Evolutionary conservation across 37 sponge, comb jelly and placozoan species (phyloP), one percentile per base, ranked within the genome.

Genomic region (Petrosia ficiformis): DNA sequence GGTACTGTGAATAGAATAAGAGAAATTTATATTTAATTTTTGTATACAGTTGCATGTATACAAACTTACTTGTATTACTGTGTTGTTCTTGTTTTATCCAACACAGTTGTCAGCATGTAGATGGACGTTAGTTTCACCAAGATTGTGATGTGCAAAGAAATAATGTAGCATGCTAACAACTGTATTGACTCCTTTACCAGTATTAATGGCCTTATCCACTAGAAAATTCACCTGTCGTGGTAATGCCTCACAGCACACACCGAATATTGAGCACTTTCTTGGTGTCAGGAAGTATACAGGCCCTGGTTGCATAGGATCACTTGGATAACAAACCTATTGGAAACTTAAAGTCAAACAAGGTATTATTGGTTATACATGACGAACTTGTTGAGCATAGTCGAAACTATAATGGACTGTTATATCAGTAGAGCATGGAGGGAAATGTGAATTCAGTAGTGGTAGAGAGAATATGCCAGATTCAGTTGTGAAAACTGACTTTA

Each of bases 101-200:
- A n/a, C n/a, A n/a, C n/a, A n/a, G n/a, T n/a, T n/a, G n/a, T n/a
- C n/a, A n/a, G 75, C 67, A 28, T 85, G 85, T 1, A 85, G 74
- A 1, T 30, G 40, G 30, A 86, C 36, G 3, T 64, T 19, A 28
- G 33, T 31, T 24, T 80, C 65, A 40, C 67, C 67, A 43, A 28
- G 69, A 11, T 34, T 68, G 25, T 44, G 39, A 1, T 59, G n/a
- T 1, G 36, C 34, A 1, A 83, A 31, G 65, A n/a, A 39, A 84
- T n/a, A n/a, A n/a, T n/a, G n/a, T n/a, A n/a, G n/a, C n/a, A n/a
- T n/a, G n/a, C n/a, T n/a, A n/a, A n/a, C 57, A 11, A 77, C 64
- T 0, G 73, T 42, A 40, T 84, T 84, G 16, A 78, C 84, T 2
- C 84, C 84, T 42, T 84, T 77, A 11, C 84, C 84, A 1, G n/a